Conservation (phyloP, 2,113 vertebrate species). For the Lophura nycthemera region DNA sequence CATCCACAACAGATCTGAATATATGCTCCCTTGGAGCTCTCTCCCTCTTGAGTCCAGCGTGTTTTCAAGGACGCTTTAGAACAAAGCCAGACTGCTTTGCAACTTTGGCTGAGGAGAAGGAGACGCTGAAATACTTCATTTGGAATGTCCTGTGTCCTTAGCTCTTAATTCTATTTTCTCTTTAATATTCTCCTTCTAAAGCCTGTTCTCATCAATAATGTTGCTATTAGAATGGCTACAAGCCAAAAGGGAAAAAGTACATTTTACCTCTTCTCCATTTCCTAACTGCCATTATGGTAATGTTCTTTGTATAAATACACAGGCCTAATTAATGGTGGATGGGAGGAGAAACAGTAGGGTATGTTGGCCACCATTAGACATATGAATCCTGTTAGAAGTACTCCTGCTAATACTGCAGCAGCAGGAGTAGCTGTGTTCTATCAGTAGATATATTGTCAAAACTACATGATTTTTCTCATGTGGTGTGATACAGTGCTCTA, state of each 20-base stretch:
- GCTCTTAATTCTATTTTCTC: not conserved
- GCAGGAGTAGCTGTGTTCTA: not conserved
- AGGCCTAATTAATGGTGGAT: not conserved
- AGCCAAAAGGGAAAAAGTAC: not conserved
- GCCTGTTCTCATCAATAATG: not conserved
- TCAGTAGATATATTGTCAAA: not conserved
- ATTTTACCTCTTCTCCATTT: not conserved
- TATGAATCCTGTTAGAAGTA: not conserved
- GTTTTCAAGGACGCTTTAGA: not conserved
- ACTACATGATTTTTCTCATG: not conserved
- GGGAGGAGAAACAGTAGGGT: not conserved
- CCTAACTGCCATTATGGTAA: not conserved
- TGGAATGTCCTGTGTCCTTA: not conserved
- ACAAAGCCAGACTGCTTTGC: not conserved
- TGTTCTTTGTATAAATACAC: not conserved
- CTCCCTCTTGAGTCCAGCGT: not conserved
- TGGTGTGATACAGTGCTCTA: not conserved
- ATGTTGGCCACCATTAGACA: not conserved
- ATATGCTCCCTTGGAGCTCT: not conserved
- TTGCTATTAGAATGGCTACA: not conserved
- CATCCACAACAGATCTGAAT: not conserved
- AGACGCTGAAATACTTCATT: not conserved
- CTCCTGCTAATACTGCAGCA: not conserved
- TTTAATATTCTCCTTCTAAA: not conserved
- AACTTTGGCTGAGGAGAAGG: rapidly evolving